Percentiles rank a stretch among this genome's conserved stretches.
phyloP scores from a whole-genome alignment of 2,888 invertebrate genomes.

The Auanema freiburgensis region DNA sequence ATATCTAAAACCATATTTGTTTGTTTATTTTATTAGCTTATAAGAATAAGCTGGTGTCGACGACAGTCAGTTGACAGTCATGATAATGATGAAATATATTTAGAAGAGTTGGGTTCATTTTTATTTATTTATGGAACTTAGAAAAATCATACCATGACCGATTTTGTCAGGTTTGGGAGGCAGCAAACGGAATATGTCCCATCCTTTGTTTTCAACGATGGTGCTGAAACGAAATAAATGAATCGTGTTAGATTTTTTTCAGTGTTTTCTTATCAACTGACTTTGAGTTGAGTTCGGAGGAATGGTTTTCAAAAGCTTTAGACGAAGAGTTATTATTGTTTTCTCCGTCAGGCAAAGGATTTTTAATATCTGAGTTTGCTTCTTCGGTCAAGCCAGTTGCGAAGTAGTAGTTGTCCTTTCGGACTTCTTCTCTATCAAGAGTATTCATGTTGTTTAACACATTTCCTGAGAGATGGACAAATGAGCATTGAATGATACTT shows the following conservation, averaged over 20 bases:
- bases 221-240: constrained; percentile 37
- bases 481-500: too few relatives aligned
- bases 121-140: neutral
- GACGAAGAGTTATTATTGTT: neutral
- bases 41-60: neutral
- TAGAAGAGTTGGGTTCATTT: neutral
- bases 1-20: neutral
- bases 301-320: neutral
- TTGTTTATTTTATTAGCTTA: neutral
- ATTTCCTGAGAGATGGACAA: too few relatives aligned
- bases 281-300: neutral
- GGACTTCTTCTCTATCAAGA: constrained; percentile 26
- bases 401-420: constrained; percentile 24
- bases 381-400: constrained; percentile 7
- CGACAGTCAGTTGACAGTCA: too few relatives aligned
- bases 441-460: constrained; percentile 29
- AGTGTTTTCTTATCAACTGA: too few relatives aligned
- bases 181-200: constrained; percentile 80
- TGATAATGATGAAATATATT: too few relatives aligned
- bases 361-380: neutral
- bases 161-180: constrained; percentile 69
- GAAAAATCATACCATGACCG: constrained; percentile 45
- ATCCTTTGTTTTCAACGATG: constrained; percentile 70
- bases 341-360: neutral
- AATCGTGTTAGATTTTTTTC: too few relatives aligned